Percentiles rank a stretch among this genome's conserved stretches.
Conservation (phyloP, 2,113 vertebrate genomes). For the Kryptolebias marmoratus region DNA sequence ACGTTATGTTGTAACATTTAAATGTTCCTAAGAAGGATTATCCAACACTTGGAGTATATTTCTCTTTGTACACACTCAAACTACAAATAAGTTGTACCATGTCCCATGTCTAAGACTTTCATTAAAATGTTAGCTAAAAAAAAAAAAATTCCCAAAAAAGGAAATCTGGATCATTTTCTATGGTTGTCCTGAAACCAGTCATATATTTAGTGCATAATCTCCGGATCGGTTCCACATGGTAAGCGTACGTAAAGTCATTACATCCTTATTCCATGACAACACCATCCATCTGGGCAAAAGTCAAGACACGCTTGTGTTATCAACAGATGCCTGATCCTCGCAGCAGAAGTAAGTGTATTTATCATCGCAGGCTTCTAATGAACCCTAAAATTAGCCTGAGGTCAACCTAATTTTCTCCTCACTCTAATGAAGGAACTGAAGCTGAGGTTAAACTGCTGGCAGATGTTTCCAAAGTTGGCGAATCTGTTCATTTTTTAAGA, state of each 20-base stretch:
- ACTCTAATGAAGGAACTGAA: conserved; percentile 45
- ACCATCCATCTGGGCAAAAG: conserved; percentile 33
- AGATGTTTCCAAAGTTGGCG: conserved; percentile 48
- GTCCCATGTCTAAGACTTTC: not conserved
- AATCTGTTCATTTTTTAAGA: not conserved
- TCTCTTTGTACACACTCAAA: not conserved
- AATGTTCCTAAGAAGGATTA: not conserved
- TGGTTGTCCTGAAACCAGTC: not conserved
- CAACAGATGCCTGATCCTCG: conserved; percentile 15
- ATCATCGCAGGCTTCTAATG: conserved; percentile 47
- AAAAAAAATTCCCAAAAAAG: conserved; percentile 15
- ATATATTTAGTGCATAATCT: conserved; percentile 18
- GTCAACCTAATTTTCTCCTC: conserved; percentile 28
- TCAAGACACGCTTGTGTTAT: conserved; percentile 23
- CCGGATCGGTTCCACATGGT: conserved; percentile 47
- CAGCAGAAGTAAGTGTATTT: conserved; percentile 20
- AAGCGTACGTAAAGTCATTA: conserved; percentile 48
- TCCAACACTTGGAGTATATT: not conserved
- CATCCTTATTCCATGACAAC: conserved; percentile 48
- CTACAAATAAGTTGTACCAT: not conserved
- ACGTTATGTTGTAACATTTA: not conserved
- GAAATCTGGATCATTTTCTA: not conserved
- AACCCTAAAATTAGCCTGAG: conserved; percentile 54
- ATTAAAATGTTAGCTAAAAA: not conserved
- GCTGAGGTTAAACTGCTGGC: conserved; percentile 41